Conservation (phyloP, 2,888 invertebrate species). For the Chrysolina oricalcia region DNA sequence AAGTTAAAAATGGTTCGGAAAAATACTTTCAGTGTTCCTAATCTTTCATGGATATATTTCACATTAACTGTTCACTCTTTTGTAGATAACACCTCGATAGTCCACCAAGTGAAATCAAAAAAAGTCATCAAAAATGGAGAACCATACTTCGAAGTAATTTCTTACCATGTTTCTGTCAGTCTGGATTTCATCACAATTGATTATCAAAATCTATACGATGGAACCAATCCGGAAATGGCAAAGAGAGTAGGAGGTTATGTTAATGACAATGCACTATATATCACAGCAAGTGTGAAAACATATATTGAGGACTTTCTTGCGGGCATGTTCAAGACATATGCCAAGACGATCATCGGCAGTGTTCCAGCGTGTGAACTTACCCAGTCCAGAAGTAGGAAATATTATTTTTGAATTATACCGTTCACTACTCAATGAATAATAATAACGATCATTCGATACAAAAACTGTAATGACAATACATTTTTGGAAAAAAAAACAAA, state of each 20-base stretch:
- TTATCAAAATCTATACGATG: background rate
- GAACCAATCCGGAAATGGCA: conserved; percentile 6
- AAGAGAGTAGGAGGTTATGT: background rate
- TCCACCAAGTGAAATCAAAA: background rate
- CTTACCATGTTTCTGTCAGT: background rate
- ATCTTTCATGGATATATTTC: too few species aligned
- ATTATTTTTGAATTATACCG: too few species aligned
- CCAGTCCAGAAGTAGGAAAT: too few species aligned
- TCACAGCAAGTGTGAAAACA: background rate
- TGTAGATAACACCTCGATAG: background rate
- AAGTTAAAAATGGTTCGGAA: too few species aligned
- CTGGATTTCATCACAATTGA: background rate
- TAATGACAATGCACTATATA: background rate
- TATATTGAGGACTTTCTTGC: background rate
- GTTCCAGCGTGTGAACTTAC: too few species aligned
- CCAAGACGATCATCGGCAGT: background rate
- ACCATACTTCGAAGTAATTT: background rate
- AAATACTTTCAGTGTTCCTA: too few species aligned
- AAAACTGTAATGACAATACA: too few species aligned
- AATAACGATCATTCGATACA: too few species aligned
- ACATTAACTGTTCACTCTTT: too few species aligned
- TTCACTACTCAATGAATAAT: too few species aligned
- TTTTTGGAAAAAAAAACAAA: too few species aligned
- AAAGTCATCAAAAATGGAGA: background rate
- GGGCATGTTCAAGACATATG: background rate